Percentiles rank a stretch among this genome's conserved stretches.
These are phyloP conservation scores for Dorcus parallelipipedus DNA, from an alignment of 2,888 invertebrate genomes.

Conservation along the genomic window DNA sequence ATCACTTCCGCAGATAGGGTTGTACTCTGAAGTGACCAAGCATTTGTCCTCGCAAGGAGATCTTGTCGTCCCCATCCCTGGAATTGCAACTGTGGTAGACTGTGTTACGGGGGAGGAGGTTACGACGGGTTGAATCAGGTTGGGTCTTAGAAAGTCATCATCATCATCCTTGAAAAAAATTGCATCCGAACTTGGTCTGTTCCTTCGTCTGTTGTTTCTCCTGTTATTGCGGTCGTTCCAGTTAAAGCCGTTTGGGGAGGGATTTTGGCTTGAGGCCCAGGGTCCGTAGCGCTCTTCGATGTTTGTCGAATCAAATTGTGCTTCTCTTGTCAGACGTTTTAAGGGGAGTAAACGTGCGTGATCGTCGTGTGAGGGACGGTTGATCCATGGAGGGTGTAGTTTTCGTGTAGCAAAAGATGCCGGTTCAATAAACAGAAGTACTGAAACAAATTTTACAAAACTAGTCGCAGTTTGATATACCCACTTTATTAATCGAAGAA, in stretches of 20 bases:
- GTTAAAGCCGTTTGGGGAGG: background rate
- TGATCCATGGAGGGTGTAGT: background rate
- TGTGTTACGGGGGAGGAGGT: slow-evolving; percentile 1
- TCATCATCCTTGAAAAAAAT: slow-evolving; percentile 3
- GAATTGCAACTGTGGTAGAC: slow-evolving; percentile 26
- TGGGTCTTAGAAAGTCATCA: background rate
- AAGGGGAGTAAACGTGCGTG: too few relatives aligned
- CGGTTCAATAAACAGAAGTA: background rate
- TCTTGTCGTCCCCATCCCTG: slow-evolving; percentile 38
- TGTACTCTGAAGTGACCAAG: slow-evolving; percentile 37
- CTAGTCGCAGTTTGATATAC: too few relatives aligned
- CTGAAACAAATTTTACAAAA: background rate
- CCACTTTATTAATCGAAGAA: too few relatives aligned
- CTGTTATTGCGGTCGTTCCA: background rate
- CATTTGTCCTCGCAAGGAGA: slow-evolving; percentile 37
- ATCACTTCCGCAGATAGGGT: slow-evolving; percentile 42
- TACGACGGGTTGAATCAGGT: background rate
- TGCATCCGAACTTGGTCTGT: background rate
- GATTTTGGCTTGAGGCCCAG: background rate
- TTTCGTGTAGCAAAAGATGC: background rate
- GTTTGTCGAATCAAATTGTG: too few relatives aligned
- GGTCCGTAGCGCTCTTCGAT: too few relatives aligned
- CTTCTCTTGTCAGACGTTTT: too few relatives aligned
- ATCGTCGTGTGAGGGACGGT: background rate
- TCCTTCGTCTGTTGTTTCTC: background rate